Conservation (phyloP, 2,888 invertebrate species). For the Amaurobius ferox region DNA sequence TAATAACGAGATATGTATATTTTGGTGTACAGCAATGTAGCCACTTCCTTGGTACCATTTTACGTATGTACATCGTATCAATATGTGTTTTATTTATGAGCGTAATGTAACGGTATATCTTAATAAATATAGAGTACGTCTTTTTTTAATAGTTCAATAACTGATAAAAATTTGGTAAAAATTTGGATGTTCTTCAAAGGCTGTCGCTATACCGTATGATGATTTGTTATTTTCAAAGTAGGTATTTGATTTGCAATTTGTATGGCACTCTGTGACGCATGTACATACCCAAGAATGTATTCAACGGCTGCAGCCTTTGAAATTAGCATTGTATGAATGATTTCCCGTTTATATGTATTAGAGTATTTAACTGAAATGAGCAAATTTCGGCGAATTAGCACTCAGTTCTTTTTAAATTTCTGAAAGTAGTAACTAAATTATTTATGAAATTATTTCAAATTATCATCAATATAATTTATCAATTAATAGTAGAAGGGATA, state of each 20-base stretch:
- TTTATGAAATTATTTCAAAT: no score
- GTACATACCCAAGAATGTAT: background rate
- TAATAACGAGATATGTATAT: conserved; percentile 57
- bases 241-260: background rate
- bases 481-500: no score
- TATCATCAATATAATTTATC: no score
- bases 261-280: background rate
- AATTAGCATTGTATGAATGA: background rate
- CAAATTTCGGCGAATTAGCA: background rate
- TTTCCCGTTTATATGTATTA: conserved; percentile 6
- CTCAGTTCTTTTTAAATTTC: no score
- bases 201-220: background rate
- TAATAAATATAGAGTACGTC: background rate
- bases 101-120: background rate
- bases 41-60: conserved; percentile 25
- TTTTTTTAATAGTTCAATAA: conserved; percentile 14
- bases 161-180: background rate
- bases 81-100: conserved; percentile 35
- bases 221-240: background rate
- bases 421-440: no score
- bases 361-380: background rate
- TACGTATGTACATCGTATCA: conserved; percentile 21
- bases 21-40: conserved; percentile 49
- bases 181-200: background rate
- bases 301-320: conserved; percentile 2